Evolutionary conservation across 2,797 vertebrate genomes (phyloP), one percentile per base, ranked within the genome.

Genomic region (Micrastur ruficollis): DNA sequence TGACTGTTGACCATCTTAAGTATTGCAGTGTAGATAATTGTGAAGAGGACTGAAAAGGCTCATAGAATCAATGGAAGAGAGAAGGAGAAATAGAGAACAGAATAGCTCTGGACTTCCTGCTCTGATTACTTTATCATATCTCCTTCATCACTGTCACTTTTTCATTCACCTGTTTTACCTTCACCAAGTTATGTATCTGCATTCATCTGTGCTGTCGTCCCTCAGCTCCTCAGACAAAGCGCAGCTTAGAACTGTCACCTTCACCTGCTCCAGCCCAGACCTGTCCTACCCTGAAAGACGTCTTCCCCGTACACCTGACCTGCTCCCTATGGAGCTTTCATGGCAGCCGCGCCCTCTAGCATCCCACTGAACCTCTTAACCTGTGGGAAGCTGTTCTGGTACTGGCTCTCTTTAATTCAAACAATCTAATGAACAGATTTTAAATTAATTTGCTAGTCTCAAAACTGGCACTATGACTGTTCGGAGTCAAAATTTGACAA

Each of bases 141-240:
- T 90, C 34, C 79, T 85, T 80, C 15, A 52, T 76, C 55, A 36
- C 36, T 61, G 20, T 14, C 34, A 44, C 50, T 44, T 58, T 56
- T 81, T 78, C 11, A 1, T 88, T 83, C 26, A 27, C 34, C 38
- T 44, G 17, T 31, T 93, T 93, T 82, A 23, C 44, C 66, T 80
- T 67, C 23, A 32, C 44, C 3, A 40, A 32, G 3, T 86, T 79
- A 49, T 0, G 0, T 66, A 5, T 40, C 20, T 9, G 0, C 46
- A 21, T 23, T 83, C n/a, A 23, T 63, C 36, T 38, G 11, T 2
- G 1, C 40, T n/a, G 14, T 55, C 56, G 92, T 86, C 13, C 44
- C 32, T 80, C 67, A 66, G 38, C 78, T 59, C 4, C 27, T 78
- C 63, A 67, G 49, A 55, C 46, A 91, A 92, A 87, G 29, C 22